phyloP scores from a whole-genome alignment of 1,140 invertebrate species.

The Rhizoglyphus robini region DNA sequence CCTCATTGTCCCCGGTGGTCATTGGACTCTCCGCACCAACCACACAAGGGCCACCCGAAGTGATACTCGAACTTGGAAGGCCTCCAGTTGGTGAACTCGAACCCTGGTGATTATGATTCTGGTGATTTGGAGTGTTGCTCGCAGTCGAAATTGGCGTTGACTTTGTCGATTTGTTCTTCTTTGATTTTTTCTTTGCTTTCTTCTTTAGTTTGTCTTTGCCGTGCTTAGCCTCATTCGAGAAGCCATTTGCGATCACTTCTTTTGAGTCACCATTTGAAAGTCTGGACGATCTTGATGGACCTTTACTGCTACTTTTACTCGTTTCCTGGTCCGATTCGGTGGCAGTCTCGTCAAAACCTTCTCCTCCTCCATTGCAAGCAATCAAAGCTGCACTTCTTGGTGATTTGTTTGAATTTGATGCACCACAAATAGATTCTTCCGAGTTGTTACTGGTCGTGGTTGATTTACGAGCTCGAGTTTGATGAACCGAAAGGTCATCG shows the following conservation, averaged over 20 bases:
- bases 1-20: background rate
- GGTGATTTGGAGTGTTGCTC: too few species aligned
- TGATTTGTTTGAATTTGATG: background rate
- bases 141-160: conserved; percentile 4
- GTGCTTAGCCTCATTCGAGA: conserved; percentile 1
- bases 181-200: conserved; percentile 16
- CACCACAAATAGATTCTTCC: background rate
- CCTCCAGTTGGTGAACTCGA: too few species aligned
- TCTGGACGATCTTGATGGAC: background rate
- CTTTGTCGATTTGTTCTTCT: conserved; percentile 19
- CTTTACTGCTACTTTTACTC: conserved; percentile 8
- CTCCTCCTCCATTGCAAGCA: too few species aligned
- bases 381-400: background rate
- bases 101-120: too few species aligned
- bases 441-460: background rate
- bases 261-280: conserved; percentile 1
- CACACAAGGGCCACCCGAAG: too few species aligned
- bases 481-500: too few species aligned
- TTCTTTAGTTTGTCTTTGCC: conserved; percentile 19
- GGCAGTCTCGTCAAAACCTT: background rate
- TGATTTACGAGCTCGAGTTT: background rate
- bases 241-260: background rate
- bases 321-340: conserved; percentile 8
- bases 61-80: too few species aligned
- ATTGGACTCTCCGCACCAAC: background rate